Conservation (phyloP, 2,797 vertebrate species). For the Staurois parvus region DNA sequence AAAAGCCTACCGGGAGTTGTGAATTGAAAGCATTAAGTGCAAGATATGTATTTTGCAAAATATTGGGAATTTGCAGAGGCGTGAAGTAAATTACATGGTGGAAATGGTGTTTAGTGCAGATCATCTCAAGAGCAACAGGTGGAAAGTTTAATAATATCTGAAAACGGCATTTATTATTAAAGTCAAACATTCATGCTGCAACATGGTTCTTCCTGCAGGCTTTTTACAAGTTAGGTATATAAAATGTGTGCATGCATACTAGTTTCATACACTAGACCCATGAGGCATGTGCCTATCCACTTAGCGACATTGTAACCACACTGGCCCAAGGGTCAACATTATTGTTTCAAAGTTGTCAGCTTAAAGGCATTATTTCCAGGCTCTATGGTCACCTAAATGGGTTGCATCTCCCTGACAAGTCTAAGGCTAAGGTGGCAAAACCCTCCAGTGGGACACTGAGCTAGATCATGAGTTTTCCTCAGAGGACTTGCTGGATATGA, state of each 20-base stretch:
- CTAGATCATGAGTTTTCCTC: no score
- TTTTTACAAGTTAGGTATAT: neutral
- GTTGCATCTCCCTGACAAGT: no score
- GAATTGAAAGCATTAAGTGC: constrained; percentile 18
- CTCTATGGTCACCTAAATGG: no score
- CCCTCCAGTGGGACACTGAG: no score
- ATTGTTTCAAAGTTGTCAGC: no score
- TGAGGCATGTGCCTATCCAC: no score
- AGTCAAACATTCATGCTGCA: constrained; percentile 1
- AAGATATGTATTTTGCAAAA: constrained; percentile 40
- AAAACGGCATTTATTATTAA: neutral
- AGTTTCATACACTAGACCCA: neutral
- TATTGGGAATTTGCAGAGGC: constrained; percentile 34
- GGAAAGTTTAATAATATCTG: neutral
- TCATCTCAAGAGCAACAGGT: constrained; percentile 28
- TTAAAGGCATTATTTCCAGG: no score
- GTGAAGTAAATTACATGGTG: constrained; percentile 15
- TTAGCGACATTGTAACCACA: no score
- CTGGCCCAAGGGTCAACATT: no score
- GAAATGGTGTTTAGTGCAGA: constrained; percentile 21
- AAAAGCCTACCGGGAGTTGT: constrained; percentile 22
- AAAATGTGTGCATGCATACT: neutral
- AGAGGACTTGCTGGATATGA: no score
- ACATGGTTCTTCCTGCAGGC: neutral
- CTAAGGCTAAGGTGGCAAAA: no score